phyloP scores from a whole-genome alignment of 2,113 vertebrate genomes.

The Pogona vitticeps region DNA sequence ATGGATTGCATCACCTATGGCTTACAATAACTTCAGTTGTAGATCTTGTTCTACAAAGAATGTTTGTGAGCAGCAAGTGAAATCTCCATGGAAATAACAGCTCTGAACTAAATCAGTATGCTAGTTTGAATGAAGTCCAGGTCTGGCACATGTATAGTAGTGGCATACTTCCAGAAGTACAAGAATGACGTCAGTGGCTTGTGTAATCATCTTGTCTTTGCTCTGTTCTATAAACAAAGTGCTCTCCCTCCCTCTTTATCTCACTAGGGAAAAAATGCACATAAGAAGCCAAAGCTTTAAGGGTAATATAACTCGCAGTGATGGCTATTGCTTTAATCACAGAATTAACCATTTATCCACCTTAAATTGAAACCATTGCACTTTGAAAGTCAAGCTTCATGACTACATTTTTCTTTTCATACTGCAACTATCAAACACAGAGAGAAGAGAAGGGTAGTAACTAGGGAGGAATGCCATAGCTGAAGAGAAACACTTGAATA shows the following conservation, averaged over 20 bases:
- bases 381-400: accelerated
- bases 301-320: background rate
- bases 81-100: background rate
- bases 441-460: background rate
- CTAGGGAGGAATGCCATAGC: background rate
- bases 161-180: constrained; percentile 64
- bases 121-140: constrained; percentile 7
- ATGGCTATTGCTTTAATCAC: background rate
- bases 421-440: background rate
- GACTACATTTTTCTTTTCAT: accelerated
- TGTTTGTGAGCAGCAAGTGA: background rate
- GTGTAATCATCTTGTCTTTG: constrained; percentile 38
- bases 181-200: constrained; percentile 55
- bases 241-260: background rate
- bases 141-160: constrained; percentile 32
- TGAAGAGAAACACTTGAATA: background rate
- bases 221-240: constrained; percentile 20
- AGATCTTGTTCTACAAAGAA: background rate
- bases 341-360: accelerated
- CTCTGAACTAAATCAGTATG: background rate
- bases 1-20: background rate
- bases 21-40: accelerated
- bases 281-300: background rate
- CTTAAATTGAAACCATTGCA: accelerated
- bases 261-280: background rate